Evolutionary conservation across 2,888 invertebrate species (phyloP).

Genomic region (Polydrusus pterygomalis): DNA sequence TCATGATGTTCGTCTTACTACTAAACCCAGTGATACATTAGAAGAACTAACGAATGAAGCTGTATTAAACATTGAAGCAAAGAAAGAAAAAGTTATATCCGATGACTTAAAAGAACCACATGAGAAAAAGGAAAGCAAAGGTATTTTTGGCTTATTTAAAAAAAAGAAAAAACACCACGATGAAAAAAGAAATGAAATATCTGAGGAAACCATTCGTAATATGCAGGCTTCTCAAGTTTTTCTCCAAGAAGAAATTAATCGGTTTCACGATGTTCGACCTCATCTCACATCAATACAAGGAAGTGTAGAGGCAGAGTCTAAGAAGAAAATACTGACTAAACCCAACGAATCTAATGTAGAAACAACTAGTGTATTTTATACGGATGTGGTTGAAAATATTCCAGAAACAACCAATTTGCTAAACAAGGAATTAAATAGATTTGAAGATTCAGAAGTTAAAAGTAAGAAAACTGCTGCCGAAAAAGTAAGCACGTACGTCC

Average conservation of each 20-base stretch:
- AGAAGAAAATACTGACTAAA: neutral
- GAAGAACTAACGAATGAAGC: slow-evolving; percentile 32
- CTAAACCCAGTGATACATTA: slow-evolving; percentile 34
- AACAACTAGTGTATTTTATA: slow-evolving; percentile 28
- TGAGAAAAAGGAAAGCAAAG: slow-evolving; percentile 30
- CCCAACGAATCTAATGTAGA: slow-evolving; percentile 45
- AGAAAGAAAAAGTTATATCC: slow-evolving; percentile 36
- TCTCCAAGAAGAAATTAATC: slow-evolving; percentile 53
- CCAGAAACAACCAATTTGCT: slow-evolving; percentile 58
- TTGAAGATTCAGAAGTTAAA: slow-evolving; percentile 47
- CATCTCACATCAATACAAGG: slow-evolving; percentile 26
- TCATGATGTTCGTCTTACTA: slow-evolving; percentile 55
- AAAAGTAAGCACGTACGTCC: slow-evolving; percentile 40
- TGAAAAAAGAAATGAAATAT: slow-evolving; percentile 34
- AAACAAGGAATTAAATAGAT: slow-evolving; percentile 57
- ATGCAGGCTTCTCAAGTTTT: slow-evolving; percentile 47
- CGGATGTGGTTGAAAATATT: slow-evolving; percentile 44
- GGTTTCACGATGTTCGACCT: slow-evolving; percentile 56
- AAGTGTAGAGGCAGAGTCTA: slow-evolving; percentile 45
- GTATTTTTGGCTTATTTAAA: slow-evolving; percentile 23
- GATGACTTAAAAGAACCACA: slow-evolving; percentile 34
- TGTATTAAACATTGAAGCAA: neutral
- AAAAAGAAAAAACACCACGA: slow-evolving; percentile 14
- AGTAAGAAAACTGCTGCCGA: slow-evolving; percentile 10
- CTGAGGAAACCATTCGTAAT: slow-evolving; percentile 28